Evolutionary conservation across 53 echinoderm and acorn worm species (phyloP).

Genomic region (Actinopyga echinites): DNA sequence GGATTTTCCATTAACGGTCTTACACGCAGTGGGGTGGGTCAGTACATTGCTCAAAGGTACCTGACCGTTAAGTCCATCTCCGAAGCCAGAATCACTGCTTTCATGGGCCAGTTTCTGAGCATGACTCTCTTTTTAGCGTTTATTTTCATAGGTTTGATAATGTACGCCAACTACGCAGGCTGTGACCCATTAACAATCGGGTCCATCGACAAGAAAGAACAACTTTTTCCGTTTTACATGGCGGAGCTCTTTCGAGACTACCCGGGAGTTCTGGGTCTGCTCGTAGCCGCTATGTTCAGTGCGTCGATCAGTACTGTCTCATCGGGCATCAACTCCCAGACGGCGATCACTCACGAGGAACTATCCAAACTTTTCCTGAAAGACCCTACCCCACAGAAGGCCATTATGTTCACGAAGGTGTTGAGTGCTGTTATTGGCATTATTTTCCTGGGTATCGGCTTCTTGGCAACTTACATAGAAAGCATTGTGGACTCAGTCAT

Average conservation of each 20-base stretch:
- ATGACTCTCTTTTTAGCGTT: constrained; percentile 1
- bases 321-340: constrained; percentile 2
- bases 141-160: not conserved
- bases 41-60: constrained; percentile 3
- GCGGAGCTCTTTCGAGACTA: not conserved
- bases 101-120: constrained; percentile 22
- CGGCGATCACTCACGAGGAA: constrained; percentile 1
- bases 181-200: not conserved
- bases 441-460: not conserved
- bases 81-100: not conserved
- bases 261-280: not conserved
- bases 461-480: not conserved
- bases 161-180: constrained; percentile 8
- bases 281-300: constrained; percentile 3
- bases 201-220: not conserved
- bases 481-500: constrained; percentile 1
- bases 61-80: constrained; percentile 1
- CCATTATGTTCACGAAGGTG: not conserved
- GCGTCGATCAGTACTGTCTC: constrained; percentile 2
- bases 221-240: constrained; percentile 11
- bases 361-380: not conserved
- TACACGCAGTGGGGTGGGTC: not conserved
- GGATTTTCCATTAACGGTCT: constrained; percentile 1
- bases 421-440: not conserved
- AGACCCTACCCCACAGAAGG: not conserved